phyloP scores from a whole-genome alignment of 2,113 vertebrate genomes.

The Notarius lentiginosus region DNA sequence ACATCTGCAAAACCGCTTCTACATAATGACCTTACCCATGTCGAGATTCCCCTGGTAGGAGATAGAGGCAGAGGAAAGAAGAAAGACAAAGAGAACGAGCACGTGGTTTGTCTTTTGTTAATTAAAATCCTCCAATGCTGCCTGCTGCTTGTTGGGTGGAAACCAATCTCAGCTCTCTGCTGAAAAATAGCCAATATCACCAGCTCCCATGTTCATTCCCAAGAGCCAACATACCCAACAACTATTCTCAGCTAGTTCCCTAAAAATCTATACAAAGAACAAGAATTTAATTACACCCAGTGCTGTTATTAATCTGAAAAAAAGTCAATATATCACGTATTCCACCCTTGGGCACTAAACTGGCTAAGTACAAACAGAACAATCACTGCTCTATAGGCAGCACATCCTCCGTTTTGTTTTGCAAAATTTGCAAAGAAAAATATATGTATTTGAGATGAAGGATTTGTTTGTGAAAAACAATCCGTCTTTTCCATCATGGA shows the following conservation, averaged over 20 bases:
- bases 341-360: slow-evolving; percentile 16
- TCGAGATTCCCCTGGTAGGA: slow-evolving; percentile 44
- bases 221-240: slow-evolving; percentile 10
- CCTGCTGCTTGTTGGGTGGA: slow-evolving; percentile 53
- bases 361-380: not conserved
- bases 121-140: slow-evolving; percentile 63
- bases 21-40: slow-evolving; percentile 50
- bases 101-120: slow-evolving; percentile 49
- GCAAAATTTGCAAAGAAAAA: not conserved
- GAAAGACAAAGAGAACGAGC: not conserved
- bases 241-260: slow-evolving; percentile 22
- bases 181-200: slow-evolving; percentile 29
- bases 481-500: not conserved
- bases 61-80: slow-evolving; percentile 13
- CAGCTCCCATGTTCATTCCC: slow-evolving; percentile 26
- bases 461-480: not conserved
- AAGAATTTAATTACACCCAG: slow-evolving; percentile 40
- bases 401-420: not conserved
- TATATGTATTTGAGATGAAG: not conserved
- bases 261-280: slow-evolving; percentile 38
- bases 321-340: slow-evolving; percentile 24
- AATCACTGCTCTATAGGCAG: not conserved
- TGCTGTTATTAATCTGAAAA: slow-evolving; percentile 30
- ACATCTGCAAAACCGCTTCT: slow-evolving; percentile 13
- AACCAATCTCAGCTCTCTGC: slow-evolving; percentile 43